phyloP scores from a whole-genome alignment of 1,140 invertebrate genomes.

The Bombus superbus region DNA sequence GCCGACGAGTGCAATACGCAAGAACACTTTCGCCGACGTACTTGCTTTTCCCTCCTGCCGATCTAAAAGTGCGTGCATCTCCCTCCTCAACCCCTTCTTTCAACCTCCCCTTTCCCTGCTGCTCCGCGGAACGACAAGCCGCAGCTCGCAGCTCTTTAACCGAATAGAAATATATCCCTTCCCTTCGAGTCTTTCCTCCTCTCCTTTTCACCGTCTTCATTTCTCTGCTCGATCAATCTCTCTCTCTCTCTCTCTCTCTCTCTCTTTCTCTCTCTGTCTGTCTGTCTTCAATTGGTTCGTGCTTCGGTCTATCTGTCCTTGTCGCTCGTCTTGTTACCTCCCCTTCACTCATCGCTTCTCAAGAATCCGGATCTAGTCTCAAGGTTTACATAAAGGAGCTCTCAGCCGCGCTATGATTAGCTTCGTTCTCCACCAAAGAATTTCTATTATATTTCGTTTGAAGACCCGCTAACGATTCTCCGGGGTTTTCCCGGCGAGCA shows the following conservation, averaged over 20 bases:
- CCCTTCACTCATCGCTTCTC: conserved; percentile 54
- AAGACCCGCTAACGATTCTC: conserved; percentile 42
- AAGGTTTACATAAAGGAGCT: conserved; percentile 81
- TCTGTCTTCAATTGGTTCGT: conserved; percentile 40
- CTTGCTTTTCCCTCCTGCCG: conserved; percentile 72
- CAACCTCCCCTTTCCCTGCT: conserved; percentile 16
- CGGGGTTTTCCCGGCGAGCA: conserved; percentile 13
- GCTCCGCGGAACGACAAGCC: not conserved
- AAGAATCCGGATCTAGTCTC: conserved; percentile 81
- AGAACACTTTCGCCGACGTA: conserved; percentile 80
- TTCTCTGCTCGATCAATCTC: conserved; percentile 50
- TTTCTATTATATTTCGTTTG: conserved; percentile 53
- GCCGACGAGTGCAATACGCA: conserved; percentile 64
- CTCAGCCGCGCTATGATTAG: conserved; percentile 54
- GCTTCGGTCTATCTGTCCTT: conserved; percentile 34
- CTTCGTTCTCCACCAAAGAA: conserved; percentile 58
- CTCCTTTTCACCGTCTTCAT: conserved; percentile 36
- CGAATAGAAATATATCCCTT: conserved; percentile 66
- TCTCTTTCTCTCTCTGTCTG: not conserved
- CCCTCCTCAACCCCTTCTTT: conserved; percentile 22
- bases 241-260: not conserved
- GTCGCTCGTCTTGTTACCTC: not conserved
- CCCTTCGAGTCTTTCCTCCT: conserved; percentile 41
- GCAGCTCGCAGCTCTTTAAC: conserved; percentile 52
- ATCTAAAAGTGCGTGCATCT: conserved; percentile 68